phyloP scores from a whole-genome alignment of 2,797 vertebrate species.

The Calcarius lapponicus region DNA sequence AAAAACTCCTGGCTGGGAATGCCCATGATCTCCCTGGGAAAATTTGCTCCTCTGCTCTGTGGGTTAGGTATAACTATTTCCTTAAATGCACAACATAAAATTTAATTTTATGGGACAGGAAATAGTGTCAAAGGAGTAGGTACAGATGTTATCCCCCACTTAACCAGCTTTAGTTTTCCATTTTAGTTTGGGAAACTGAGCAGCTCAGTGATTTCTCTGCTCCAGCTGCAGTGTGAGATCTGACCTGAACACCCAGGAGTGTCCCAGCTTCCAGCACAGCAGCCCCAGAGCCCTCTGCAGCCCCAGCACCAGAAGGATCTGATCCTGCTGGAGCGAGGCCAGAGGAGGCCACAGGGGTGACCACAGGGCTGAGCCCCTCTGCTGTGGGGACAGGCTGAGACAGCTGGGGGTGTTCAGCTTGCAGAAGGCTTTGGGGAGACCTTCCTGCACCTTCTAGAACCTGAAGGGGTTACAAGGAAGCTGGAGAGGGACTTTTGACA shows the following conservation, averaged over 20 bases:
- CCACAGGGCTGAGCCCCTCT: not conserved
- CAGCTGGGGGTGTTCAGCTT: not conserved
- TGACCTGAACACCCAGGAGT: rapidly evolving
- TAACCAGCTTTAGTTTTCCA: not conserved
- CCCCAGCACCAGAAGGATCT: not conserved
- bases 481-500: not conserved
- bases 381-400: not conserved
- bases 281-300: not conserved
- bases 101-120: not conserved
- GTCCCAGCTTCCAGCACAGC: not conserved
- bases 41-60: not conserved
- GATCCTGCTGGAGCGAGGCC: not conserved
- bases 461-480: not conserved
- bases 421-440: not conserved
- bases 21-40: not conserved
- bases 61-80: not conserved
- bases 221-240: not conserved
- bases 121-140: not conserved
- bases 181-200: not conserved
- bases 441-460: not conserved
- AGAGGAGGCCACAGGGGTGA: not conserved
- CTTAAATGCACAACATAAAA: not conserved
- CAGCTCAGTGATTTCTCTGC: not conserved
- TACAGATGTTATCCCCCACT: not conserved
- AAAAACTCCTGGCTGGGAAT: not conserved